Base-by-base conservation (phyloP, 2,113 vertebrate species). In the Chunga burmeisteri region DNA sequence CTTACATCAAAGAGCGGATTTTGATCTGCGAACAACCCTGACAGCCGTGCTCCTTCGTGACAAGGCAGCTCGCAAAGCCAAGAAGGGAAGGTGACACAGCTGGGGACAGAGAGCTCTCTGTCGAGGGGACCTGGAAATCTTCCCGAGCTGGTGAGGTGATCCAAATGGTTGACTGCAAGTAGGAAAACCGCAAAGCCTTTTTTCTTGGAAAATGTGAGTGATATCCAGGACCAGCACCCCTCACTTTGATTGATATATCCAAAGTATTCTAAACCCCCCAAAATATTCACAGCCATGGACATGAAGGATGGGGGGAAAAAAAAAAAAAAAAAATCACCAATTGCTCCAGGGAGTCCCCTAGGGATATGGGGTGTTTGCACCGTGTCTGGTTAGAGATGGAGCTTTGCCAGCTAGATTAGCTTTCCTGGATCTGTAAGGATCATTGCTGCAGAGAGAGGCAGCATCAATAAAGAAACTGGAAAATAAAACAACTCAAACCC, bases 61-160 rank as follows among this genome's bases (percentile, higher is more conserved):
- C 59, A 58, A 74, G 65, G 70, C 83, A 65, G 81, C 55, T 71
- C 2, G 4, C 34, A 34, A 46, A 86, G 81, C 34, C 85, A 90
- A 58, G 80, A 71, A 50, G 77, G 74, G 70, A 90, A 80, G 67
- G 87, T 70, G 94, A 82, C 79, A 70, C 59, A 83, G 63, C 75
- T 80, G 88, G 88, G 91, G 93, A 93, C 86, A 88, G 27, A 72
- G 49, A 72, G 20, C 58, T 46, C 71, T 65, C 75, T 88, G 62
- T 67, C 68, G 72, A 78, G 55, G 83, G 59, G 49, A 58, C 59
- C 86, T 96, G 93, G 83, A 73, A 78, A 12, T 12, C 75, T 81
- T 94, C 91, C 83, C 88, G 52, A 62, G 72, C 71, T 32, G 1
- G 19, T 3, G 46, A 72, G 80, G 53, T 52, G 82, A 88, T 82